Conservation (phyloP, 2,113 vertebrate species). For the Gadus chalcogrammus region DNA sequence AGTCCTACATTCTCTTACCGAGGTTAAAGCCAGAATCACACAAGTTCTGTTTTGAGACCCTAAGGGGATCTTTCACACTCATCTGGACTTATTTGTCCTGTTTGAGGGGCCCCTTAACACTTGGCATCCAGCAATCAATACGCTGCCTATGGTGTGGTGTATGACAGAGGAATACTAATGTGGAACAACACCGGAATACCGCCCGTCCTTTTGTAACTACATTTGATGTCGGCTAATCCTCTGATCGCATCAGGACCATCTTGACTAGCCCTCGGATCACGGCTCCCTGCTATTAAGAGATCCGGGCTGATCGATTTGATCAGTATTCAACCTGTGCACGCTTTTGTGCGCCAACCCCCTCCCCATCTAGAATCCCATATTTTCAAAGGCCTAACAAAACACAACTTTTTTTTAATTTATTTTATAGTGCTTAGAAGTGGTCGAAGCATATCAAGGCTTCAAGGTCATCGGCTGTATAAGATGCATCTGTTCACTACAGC, state of each 20-base stretch:
- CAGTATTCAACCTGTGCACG: no score
- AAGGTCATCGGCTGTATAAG: no score
- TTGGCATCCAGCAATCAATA: conserved; percentile 61
- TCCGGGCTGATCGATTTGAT: no score
- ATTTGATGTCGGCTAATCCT: conserved; percentile 17
- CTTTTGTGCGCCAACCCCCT: no score
- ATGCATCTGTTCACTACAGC: no score
- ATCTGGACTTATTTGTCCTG: conserved; percentile 51
- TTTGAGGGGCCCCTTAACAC: conserved; percentile 62
- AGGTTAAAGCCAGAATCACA: conserved; percentile 27
- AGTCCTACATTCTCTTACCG: conserved; percentile 15
- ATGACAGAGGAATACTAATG: conserved; percentile 65
- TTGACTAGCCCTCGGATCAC: neutral
- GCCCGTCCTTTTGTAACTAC: conserved; percentile 38
- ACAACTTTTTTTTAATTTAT: no score
- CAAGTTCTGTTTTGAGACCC: conserved; percentile 26
- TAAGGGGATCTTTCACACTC: conserved; percentile 48
- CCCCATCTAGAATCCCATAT: no score
- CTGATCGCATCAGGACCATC: conserved; percentile 35
- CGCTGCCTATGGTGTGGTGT: conserved; percentile 38
- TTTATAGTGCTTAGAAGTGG: no score
- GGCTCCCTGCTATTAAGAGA: no score
- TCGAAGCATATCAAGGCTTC: no score
- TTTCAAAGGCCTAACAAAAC: no score
- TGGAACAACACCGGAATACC: conserved; percentile 45